These are phyloP conservation scores for Temnothorax curvispinosus DNA, from an alignment of 1,140 invertebrate species.

Conservation along the genomic window DNA sequence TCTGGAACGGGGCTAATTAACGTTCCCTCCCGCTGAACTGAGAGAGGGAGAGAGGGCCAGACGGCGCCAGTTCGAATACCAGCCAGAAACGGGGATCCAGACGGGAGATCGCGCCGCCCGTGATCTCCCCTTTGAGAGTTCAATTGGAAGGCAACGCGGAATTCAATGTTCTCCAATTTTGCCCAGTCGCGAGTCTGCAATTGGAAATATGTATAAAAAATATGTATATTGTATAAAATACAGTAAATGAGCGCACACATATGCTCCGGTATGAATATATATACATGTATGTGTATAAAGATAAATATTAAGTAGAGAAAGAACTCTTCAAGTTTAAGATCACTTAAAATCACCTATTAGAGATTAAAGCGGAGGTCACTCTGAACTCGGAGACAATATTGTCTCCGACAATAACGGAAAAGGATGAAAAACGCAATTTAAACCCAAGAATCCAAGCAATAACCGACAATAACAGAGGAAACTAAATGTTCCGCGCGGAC, in stretches of 20 bases:
- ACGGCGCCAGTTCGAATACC: constrained; percentile 65
- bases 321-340: neutral
- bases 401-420: neutral
- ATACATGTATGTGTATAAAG: neutral
- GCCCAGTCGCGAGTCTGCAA: neutral
- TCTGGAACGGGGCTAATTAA: constrained; percentile 71
- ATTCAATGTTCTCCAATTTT: neutral
- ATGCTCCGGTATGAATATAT: too few species aligned
- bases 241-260: neutral
- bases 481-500: constrained; percentile 1
- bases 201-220: neutral
- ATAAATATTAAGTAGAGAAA: neutral
- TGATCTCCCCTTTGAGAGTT: constrained; percentile 7
- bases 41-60: constrained; percentile 41
- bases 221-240: neutral
- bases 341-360: neutral
- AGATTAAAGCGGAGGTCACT: neutral
- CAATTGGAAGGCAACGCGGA: constrained; percentile 9
- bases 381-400: neutral
- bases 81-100: neutral
- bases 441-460: neutral
- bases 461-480: neutral
- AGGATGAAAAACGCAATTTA: neutral
- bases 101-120: neutral
- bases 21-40: constrained; percentile 7